Evolutionary conservation across 2,113 vertebrate species (phyloP).

Genomic region (Dromiciops gliroides): DNA sequence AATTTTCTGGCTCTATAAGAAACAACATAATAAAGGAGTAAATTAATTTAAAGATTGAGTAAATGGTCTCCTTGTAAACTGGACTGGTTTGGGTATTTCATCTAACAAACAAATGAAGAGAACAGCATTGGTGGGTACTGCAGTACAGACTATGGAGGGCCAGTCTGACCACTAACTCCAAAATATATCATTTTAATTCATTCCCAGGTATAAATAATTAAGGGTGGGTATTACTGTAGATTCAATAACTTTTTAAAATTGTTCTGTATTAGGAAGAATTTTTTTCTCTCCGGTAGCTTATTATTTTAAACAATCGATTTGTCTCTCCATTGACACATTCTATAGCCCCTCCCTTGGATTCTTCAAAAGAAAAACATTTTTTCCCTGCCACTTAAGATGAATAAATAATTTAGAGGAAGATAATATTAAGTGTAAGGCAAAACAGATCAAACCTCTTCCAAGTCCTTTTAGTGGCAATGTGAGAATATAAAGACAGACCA

Average conservation of each 20-base stretch:
- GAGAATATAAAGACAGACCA: background rate
- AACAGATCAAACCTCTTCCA: constrained; percentile 11
- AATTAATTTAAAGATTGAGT: background rate
- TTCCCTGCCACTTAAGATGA: constrained; percentile 60
- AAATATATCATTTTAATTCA: background rate
- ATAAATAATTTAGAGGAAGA: constrained; percentile 77
- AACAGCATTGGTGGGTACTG: background rate
- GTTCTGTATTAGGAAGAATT: background rate
- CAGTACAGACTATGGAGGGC: background rate
- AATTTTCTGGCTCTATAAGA: background rate
- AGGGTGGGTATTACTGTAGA: background rate
- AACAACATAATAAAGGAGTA: background rate
- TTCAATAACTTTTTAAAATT: background rate
- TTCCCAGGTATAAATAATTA: background rate
- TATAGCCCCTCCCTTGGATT: background rate
- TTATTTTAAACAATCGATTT: background rate
- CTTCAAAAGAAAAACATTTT: constrained; percentile 33
- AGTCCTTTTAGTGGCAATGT: constrained; percentile 10
- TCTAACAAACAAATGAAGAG: background rate
- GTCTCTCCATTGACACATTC: background rate
- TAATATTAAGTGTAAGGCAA: constrained; percentile 45
- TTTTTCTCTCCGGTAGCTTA: background rate
- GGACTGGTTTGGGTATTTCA: background rate
- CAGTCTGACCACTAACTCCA: background rate
- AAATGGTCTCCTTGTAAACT: background rate